These are phyloP conservation scores for Sinocyclocheilus anophthalmus DNA, from an alignment of 2,113 vertebrate genomes.

Conservation along the genomic window DNA sequence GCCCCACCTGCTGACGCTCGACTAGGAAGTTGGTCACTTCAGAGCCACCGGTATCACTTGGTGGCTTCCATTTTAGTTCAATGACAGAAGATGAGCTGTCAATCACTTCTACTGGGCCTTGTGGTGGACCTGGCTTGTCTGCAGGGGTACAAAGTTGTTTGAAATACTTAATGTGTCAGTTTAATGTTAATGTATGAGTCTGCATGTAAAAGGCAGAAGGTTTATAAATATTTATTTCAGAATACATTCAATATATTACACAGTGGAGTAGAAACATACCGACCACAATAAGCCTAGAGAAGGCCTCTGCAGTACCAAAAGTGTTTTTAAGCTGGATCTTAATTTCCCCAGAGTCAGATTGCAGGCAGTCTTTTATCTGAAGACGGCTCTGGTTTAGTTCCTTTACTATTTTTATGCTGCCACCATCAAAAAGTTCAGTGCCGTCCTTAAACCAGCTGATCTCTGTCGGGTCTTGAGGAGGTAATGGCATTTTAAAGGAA, in stretches of 20 bases:
- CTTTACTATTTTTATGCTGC: slow-evolving; percentile 73
- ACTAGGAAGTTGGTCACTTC: slow-evolving; percentile 77
- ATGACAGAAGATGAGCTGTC: slow-evolving; percentile 71
- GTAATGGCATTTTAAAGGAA: slow-evolving; percentile 79
- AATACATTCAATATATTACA: slow-evolving; percentile 3
- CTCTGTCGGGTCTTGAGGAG: slow-evolving; percentile 73
- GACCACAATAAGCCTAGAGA: slow-evolving; percentile 75
- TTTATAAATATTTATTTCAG: slow-evolving; percentile 31
- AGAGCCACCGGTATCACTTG: slow-evolving; percentile 80
- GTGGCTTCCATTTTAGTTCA: slow-evolving; percentile 79
- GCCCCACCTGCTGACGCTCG: slow-evolving; percentile 76
- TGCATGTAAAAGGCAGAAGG: slow-evolving; percentile 14
- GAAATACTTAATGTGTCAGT: slow-evolving; percentile 4
- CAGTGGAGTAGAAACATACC: slow-evolving; percentile 64
- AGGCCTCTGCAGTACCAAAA: slow-evolving; percentile 74
- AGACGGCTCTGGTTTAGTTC: slow-evolving; percentile 75
- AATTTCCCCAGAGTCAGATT: slow-evolving; percentile 81
- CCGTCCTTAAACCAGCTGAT: slow-evolving; percentile 81
- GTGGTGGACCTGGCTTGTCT: slow-evolving; percentile 81
- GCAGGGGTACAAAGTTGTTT: slow-evolving; percentile 39
- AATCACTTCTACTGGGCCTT: slow-evolving; percentile 79
- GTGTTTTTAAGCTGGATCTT: slow-evolving; percentile 81
- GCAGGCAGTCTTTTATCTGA: slow-evolving; percentile 75
- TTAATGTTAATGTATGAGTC: slow-evolving; percentile 25
- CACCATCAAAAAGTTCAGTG: slow-evolving; percentile 70